A percentile compares a stretch with the other conserved stretches of the same genome.
phyloP scores from a whole-genome alignment of 2,113 vertebrate species.

The Holacanthus passer region DNA sequence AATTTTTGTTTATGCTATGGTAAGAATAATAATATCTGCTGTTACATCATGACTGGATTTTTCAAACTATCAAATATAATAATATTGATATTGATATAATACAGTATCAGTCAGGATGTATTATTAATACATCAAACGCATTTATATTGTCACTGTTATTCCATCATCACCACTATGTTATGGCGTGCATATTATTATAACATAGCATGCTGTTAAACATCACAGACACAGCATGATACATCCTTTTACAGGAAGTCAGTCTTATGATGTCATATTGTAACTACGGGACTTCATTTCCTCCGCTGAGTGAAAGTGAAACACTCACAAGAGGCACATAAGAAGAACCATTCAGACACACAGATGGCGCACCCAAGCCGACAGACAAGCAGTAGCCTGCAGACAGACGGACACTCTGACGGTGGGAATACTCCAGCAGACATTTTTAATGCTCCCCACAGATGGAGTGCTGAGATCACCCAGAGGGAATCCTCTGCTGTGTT shows the following conservation, averaged over 20 bases:
- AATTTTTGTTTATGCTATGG: neutral
- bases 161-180: neutral
- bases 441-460: slow-evolving; percentile 62
- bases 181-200: neutral
- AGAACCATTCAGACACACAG: slow-evolving; percentile 46
- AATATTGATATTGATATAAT: neutral
- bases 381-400: slow-evolving; percentile 32
- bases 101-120: neutral
- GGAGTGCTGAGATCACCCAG: slow-evolving; percentile 53
- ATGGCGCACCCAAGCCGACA: slow-evolving; percentile 38
- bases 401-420: slow-evolving; percentile 36
- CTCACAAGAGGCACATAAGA: neutral
- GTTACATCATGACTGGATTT: too few relatives aligned
- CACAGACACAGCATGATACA: neutral
- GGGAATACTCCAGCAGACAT: slow-evolving; percentile 46
- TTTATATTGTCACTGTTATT: neutral
- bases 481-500: slow-evolving; percentile 67
- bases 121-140: neutral
- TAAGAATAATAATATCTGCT: too few relatives aligned
- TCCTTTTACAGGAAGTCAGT: slow-evolving; percentile 14
- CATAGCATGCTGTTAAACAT: neutral
- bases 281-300: slow-evolving; percentile 7
- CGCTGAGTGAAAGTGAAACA: slow-evolving; percentile 25
- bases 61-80: neutral
- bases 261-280: neutral